These are phyloP conservation scores for Cotesia chilonis DNA, from an alignment of 1,140 invertebrate species.

Conservation along the genomic window DNA sequence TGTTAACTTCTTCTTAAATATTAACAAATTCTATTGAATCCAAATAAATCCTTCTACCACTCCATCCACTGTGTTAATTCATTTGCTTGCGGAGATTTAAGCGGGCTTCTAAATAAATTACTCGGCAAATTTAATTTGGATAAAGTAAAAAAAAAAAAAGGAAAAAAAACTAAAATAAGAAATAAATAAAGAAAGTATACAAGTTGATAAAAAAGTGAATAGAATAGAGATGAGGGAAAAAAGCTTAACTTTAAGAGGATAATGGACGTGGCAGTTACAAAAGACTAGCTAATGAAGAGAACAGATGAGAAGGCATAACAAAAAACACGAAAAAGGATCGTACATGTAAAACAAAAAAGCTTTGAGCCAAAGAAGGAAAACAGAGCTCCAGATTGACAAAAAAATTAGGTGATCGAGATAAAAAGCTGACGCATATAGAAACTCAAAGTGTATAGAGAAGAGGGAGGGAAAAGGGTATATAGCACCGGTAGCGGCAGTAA, in stretches of 20 bases:
- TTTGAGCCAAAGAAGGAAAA: not conserved
- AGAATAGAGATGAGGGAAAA: not conserved
- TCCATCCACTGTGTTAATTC: too few relatives aligned
- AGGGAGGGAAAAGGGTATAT: too few relatives aligned
- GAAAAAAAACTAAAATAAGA: too few relatives aligned
- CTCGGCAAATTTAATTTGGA: too few relatives aligned
- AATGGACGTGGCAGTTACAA: not conserved
- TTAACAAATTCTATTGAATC: too few relatives aligned
- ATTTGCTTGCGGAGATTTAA: too few relatives aligned
- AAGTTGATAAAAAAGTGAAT: not conserved
- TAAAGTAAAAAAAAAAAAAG: too few relatives aligned
- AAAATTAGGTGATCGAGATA: conserved; percentile 2
- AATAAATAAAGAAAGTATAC: too few relatives aligned
- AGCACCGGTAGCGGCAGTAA: not conserved
- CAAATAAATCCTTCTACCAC: too few relatives aligned
- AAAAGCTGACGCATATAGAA: conserved; percentile 12
- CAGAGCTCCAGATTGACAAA: conserved; percentile 2
- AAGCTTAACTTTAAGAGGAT: not conserved
- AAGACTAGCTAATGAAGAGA: not conserved
- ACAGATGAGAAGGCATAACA: conserved; percentile 13
- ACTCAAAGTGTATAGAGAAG: not conserved
- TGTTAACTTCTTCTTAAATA: too few relatives aligned
- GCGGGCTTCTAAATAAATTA: too few relatives aligned
- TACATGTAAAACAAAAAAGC: not conserved
- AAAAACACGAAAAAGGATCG: not conserved